Conservation (phyloP, 2,888 invertebrate genomes). For the Melieria picta region DNA sequence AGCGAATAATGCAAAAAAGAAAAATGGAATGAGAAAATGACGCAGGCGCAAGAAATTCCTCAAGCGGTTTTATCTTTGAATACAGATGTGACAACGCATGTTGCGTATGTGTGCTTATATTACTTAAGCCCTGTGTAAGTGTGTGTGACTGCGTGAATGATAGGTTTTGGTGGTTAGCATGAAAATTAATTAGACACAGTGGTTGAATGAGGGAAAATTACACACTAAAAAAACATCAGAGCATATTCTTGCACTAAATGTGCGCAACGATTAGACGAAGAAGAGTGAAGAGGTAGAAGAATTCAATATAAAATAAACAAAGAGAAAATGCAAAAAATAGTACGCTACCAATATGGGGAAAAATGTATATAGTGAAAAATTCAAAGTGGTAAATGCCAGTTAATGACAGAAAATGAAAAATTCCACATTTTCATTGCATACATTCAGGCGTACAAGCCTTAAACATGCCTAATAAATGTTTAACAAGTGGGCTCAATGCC, state of each 20-base stretch:
- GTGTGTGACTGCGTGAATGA: background rate
- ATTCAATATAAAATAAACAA: background rate
- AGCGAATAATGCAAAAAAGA: background rate
- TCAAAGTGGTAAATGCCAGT: no score
- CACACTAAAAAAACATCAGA: background rate
- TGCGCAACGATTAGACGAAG: background rate
- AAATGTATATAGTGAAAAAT: no score
- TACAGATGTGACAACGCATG: no score
- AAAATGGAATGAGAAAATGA: background rate
- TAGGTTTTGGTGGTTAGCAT: constrained; percentile 36
- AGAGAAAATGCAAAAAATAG: background rate
- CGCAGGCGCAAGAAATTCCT: no score
- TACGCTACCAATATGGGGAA: no score
- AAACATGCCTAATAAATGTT: no score
- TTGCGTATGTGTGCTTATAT: no score
- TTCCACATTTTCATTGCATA: background rate
- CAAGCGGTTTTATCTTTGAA: no score
- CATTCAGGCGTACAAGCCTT: background rate
- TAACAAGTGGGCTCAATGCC: no score
- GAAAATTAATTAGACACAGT: constrained; percentile 45
- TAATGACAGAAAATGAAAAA: no score
- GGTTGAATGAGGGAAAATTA: background rate
- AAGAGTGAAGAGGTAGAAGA: background rate
- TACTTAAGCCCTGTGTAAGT: no score
- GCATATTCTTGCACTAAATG: background rate